Evolutionary conservation across 2,113 vertebrate species (phyloP).

Genomic region (Todiramphus saurophagus): DNA sequence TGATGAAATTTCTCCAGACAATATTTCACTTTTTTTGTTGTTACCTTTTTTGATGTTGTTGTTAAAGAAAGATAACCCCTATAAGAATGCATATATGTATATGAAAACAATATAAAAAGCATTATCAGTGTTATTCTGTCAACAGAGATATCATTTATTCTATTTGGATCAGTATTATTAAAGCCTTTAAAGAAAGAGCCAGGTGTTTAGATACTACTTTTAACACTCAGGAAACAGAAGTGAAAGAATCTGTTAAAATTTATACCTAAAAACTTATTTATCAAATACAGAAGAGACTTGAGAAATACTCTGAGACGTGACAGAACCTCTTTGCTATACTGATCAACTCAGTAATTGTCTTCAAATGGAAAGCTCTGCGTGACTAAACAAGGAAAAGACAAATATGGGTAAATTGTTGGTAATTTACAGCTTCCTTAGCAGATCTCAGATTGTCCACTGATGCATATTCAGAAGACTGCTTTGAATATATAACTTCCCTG

Average conservation of each 20-base stretch:
- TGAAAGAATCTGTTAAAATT: background rate
- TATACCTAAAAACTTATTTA: constrained; percentile 4
- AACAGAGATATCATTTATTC: background rate
- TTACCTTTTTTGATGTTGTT: background rate
- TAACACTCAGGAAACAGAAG: background rate
- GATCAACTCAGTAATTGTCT: constrained; percentile 12
- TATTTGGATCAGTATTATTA: background rate
- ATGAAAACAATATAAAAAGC: background rate
- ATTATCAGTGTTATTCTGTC: background rate
- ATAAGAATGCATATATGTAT: background rate
- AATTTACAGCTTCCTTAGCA: background rate
- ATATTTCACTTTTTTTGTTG: background rate
- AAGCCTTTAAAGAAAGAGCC: background rate
- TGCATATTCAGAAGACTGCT: background rate
- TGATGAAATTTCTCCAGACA: background rate
- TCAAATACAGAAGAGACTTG: background rate
- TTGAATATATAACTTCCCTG: background rate
- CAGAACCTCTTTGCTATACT: background rate
- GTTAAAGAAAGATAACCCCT: background rate
- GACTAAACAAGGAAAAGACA: constrained; percentile 21
- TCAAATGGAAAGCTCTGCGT: background rate
- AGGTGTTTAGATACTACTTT: background rate
- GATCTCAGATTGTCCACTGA: constrained; percentile 4
- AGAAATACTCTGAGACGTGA: background rate
- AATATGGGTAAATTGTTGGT: background rate